Conservation (phyloP, 2,113 vertebrate genomes). For the Mellivora capensis region DNA sequence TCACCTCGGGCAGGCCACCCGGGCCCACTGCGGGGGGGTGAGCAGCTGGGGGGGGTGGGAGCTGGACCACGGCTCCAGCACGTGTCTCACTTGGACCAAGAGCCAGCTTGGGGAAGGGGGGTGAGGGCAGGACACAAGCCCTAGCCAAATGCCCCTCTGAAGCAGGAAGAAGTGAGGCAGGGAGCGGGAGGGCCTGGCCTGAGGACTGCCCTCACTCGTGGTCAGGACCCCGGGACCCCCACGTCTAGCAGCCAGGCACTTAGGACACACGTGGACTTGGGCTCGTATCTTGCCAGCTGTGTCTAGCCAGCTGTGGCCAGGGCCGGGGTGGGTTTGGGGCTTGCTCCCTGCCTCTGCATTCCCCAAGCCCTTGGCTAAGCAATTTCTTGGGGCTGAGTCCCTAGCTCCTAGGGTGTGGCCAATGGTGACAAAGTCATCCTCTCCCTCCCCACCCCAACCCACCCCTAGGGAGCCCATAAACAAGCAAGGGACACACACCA, state of each 20-base stretch:
- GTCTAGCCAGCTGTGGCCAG: constrained; percentile 11
- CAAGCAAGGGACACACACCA: neutral
- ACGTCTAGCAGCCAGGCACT: constrained; percentile 54
- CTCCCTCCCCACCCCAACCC: neutral
- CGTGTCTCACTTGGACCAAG: constrained; percentile 42
- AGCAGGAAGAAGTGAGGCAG: neutral
- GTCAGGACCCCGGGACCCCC: constrained; percentile 39
- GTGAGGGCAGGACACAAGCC: neutral
- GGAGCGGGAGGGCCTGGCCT: neutral
- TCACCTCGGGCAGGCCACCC: neutral
- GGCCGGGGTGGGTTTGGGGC: constrained; percentile 50
- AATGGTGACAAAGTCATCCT: neutral
- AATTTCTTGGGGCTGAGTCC: neutral
- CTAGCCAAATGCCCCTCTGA: neutral
- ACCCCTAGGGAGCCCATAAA: neutral
- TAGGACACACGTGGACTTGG: neutral
- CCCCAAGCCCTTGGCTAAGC: neutral
- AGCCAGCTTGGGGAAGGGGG: neutral
- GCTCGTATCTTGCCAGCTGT: constrained; percentile 56
- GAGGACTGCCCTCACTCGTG: neutral
- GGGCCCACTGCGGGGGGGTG: constrained; percentile 32
- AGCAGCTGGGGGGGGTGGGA: neutral
- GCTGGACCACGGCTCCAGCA: constrained; percentile 19
- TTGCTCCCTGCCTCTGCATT: neutral
- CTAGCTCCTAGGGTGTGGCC: neutral